Evolutionary conservation across 2,888 invertebrate genomes (phyloP).

Genomic region (Ochropacha duplaris): DNA sequence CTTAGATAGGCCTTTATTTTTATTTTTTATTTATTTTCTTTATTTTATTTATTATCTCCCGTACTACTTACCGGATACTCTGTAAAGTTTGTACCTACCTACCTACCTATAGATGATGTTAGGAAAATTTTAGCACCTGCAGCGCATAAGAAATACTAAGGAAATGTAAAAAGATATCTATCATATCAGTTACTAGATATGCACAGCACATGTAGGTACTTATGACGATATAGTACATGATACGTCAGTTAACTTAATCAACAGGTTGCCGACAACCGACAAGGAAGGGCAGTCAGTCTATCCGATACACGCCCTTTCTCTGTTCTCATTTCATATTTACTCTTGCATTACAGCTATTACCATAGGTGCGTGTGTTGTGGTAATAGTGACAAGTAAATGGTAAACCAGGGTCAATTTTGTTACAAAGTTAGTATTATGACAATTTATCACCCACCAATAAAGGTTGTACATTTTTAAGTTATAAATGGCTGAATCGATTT

Average conservation of each 20-base stretch:
- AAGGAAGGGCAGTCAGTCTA: conserved; percentile 43
- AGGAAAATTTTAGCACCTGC: too few species aligned
- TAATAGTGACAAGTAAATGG: neutral
- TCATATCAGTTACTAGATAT: neutral
- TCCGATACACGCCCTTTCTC: conserved; percentile 54
- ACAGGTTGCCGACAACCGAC: conserved; percentile 34
- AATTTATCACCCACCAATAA: too few species aligned
- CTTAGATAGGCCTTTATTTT: too few species aligned
- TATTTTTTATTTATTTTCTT: too few species aligned
- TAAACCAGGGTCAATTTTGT: neutral
- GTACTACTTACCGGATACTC: too few species aligned
- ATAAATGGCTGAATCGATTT: too few species aligned
- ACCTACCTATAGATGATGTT: too few species aligned
- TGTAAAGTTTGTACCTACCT: too few species aligned
- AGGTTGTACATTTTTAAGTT: too few species aligned
- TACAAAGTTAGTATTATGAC: neutral
- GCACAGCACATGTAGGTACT: too few species aligned
- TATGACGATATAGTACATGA: conserved; percentile 6
- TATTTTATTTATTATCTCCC: too few species aligned
- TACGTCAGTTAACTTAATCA: conserved; percentile 38
- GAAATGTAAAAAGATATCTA: neutral
- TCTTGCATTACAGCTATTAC: conserved; percentile 24
- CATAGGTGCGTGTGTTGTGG: neutral
- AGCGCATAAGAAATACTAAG: neutral
- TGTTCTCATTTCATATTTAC: conserved; percentile 37